Evolutionary conservation across 92 coral and sea anemone genomes (phyloP), one percentile per base, ranked within the genome.

Genomic region (Umimayanthus kanabou): DNA sequence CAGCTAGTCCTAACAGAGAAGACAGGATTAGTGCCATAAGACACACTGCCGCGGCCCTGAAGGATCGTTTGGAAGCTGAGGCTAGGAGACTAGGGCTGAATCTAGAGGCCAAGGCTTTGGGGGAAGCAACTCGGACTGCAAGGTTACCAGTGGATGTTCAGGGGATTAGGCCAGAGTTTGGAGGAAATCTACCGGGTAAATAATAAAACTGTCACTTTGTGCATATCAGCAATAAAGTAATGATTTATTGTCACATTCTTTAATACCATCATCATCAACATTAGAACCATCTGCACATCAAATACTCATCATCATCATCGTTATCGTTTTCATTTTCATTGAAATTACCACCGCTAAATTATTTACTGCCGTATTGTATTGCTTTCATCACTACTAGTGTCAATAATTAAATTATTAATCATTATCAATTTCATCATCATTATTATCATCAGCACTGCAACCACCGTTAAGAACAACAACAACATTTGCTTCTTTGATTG

Each of bases 1-100:
- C 87, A 20, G 84, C 82, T 39, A 72, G 95, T 82, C 96, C 99
- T 16, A 92, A 92, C 71, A 94, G 98, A 90, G 96, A 92, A 55
- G 92, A 95, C 58, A 96, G 99, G 50, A 94, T 97, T 28, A 91
- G 93, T 43, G 99, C 99, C 49, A 90, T 97, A 40, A 91, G 89
- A 65, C 93, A 92, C 43, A 97, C 98, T 0, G 99, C 99, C 23
- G 94, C 96, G 33, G 95, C 92, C 26, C 94, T 97, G 9, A 96
- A 94, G 80, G 90, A 94, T n/a, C 94, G 99, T 18, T 93, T 97
- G 72, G 95, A 94, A 75, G 79, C 96, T 66, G 98, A 95, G 53
- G 98, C 99, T 6, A 88, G 87, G 79, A 91, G 98, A 83, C 96
- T 97, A 64, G 97, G 99, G 1, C 88, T 95, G 22, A 85, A 93